These are phyloP conservation scores for Zelleria hepariella DNA, from an alignment of 2,888 invertebrate genomes.

Conservation along the genomic window DNA sequence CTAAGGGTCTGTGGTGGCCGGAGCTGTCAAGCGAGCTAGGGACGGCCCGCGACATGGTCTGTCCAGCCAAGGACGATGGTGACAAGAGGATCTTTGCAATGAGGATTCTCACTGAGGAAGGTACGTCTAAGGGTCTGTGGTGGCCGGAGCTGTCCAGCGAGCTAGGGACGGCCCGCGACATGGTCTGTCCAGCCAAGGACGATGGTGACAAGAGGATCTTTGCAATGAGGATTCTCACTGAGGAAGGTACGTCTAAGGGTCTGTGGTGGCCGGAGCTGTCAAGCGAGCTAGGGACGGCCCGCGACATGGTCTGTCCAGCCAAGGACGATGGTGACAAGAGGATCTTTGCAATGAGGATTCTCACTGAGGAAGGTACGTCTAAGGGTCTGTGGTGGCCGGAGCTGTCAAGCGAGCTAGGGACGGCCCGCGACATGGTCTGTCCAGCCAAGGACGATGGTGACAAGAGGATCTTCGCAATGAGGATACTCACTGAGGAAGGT, in stretches of 20 bases:
- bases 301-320: conserved; percentile 78
- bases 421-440: conserved; percentile 78
- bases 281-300: conserved; percentile 74
- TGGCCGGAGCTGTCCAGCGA: conserved; percentile 83
- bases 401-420: conserved; percentile 76
- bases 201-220: conserved; percentile 74
- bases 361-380: conserved; percentile 63
- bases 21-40: conserved; percentile 79
- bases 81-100: conserved; percentile 77
- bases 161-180: conserved; percentile 75
- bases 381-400: conserved; percentile 88
- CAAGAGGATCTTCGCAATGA: conserved; percentile 76
- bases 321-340: conserved; percentile 72
- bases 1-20: conserved; percentile 85
- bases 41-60: conserved; percentile 76
- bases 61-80: conserved; percentile 74
- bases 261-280: conserved; percentile 88
- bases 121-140: conserved; percentile 77
- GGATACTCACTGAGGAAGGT: conserved; percentile 73
- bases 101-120: conserved; percentile 73
- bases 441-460: conserved; percentile 74
- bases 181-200: conserved; percentile 77
- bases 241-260: conserved; percentile 70
- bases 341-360: conserved; percentile 78
- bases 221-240: conserved; percentile 75